These are phyloP conservation scores for Ceratina australensis DNA, from an alignment of 1,140 invertebrate species.

Conservation along the genomic window DNA sequence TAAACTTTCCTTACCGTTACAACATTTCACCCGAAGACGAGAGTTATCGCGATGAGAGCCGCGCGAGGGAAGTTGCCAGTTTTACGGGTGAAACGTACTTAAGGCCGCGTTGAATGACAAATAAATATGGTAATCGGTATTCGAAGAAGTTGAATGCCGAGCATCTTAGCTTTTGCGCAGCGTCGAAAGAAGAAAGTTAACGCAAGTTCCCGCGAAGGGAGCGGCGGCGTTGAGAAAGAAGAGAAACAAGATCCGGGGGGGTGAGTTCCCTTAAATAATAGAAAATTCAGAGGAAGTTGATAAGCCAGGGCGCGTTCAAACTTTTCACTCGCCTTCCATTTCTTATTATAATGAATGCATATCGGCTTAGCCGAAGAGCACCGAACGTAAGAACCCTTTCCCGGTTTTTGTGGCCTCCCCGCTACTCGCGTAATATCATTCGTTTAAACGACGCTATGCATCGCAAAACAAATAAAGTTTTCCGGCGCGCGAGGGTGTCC, in stretches of 20 bases:
- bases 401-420: slow-evolving; percentile 58
- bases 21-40: too few species aligned
- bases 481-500: too few species aligned
- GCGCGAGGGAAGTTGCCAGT: slow-evolving; percentile 9
- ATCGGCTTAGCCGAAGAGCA: slow-evolving; percentile 76
- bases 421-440: slow-evolving; percentile 7
- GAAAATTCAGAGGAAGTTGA: slow-evolving; percentile 78
- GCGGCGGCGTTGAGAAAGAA: slow-evolving; percentile 26
- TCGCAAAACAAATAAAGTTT: neutral
- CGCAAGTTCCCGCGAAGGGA: slow-evolving; percentile 44
- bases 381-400: slow-evolving; percentile 75
- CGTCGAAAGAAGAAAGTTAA: slow-evolving; percentile 2
- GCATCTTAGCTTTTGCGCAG: slow-evolving; percentile 71
- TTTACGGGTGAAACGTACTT: slow-evolving; percentile 44
- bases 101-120: slow-evolving; percentile 71
- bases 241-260: slow-evolving; percentile 38
- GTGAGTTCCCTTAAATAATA: slow-evolving; percentile 78
- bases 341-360: slow-evolving; percentile 80
- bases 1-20: too few species aligned
- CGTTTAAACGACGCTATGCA: neutral
- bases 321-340: slow-evolving; percentile 79
- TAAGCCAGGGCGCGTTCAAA: slow-evolving; percentile 76
- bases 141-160: slow-evolving; percentile 74
- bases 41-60: too few species aligned
- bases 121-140: slow-evolving; percentile 77